A percentile compares a stretch with the other conserved stretches of the same genome.
Conservation (phyloP, 2,113 vertebrate species). For the Cyanoliseus patagonus region DNA sequence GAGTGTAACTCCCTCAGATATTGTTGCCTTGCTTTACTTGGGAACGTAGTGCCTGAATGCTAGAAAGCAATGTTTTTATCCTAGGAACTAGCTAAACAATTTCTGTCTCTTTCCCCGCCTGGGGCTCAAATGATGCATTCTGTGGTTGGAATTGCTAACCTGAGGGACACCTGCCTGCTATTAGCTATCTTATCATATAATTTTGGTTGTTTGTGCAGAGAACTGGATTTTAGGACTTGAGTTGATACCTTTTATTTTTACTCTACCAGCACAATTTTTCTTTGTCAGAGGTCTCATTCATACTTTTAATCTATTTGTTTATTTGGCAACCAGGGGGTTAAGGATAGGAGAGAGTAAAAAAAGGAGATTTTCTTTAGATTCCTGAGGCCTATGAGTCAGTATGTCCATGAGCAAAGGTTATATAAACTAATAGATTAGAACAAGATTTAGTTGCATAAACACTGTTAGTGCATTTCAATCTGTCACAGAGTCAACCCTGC, state of each 20-base stretch:
- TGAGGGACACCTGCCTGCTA: background rate
- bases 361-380: background rate
- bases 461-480: slow-evolving; percentile 43
- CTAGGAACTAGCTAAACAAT: background rate
- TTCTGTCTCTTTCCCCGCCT: background rate
- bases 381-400: background rate
- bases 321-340: background rate
- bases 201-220: background rate
- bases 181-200: background rate
- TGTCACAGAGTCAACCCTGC: slow-evolving; percentile 35
- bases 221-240: background rate
- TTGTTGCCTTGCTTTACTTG: background rate
- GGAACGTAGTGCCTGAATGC: background rate
- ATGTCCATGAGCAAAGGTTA: slow-evolving; percentile 43
- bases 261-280: background rate
- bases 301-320: background rate
- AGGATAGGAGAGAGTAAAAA: background rate
- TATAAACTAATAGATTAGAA: slow-evolving; percentile 63
- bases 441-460: slow-evolving; percentile 66
- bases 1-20: background rate
- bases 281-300: too few relatives aligned
- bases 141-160: background rate
- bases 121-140: background rate
- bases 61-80: background rate
- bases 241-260: background rate